Base-by-base conservation (phyloP, 2,797 vertebrate genomes). In the Lagocephalus sceleratus region DNA sequence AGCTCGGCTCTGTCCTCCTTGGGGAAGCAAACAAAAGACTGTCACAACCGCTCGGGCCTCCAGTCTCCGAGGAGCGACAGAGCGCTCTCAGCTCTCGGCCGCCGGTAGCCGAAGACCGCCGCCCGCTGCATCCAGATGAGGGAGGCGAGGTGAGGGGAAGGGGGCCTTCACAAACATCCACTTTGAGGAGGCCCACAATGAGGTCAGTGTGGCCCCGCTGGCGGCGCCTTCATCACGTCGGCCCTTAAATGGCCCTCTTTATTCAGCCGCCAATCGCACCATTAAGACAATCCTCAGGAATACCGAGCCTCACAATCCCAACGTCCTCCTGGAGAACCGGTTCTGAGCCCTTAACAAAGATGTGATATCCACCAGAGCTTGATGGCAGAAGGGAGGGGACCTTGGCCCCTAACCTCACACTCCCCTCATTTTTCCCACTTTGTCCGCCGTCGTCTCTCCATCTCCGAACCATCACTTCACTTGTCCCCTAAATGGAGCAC, bases 161-260 rank as follows among this genome's bases (percentile, higher is more conserved):
- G 75, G 56, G 68, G 60, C 51, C 85, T 76, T 77, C 77, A 89
- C 85, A 87, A 87, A 84, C 78, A 76, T 82, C 80, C 80, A 86
- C 82, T 89, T 88, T 86, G 76, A 88, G 74, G 69, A 79, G 72
- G 57, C 65, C 59, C 76, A 88, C 85, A 90, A 82, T 88, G 84
- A 78, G 76, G 72, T 75, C 84, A 81, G 73, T 90, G 87, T 89
- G 81, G 75, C 80, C 62, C 73, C 78, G 85, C 70, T 71, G 80
- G 75, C 63, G 73, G 72, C 29, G 56, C 84, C 76, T 83, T 89
- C 73, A 85, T 85, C 81, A 82, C 63, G 68, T 74, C 81, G 59
- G 65, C 66, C 53, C 66, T 81, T 86, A 86, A 87, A 83, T 78
- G 81, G 68, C 65, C 73, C 80, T 70, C 84, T 87, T 84, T 85